Conservation (phyloP, 2,113 vertebrate genomes). For the Galbula dea region DNA sequence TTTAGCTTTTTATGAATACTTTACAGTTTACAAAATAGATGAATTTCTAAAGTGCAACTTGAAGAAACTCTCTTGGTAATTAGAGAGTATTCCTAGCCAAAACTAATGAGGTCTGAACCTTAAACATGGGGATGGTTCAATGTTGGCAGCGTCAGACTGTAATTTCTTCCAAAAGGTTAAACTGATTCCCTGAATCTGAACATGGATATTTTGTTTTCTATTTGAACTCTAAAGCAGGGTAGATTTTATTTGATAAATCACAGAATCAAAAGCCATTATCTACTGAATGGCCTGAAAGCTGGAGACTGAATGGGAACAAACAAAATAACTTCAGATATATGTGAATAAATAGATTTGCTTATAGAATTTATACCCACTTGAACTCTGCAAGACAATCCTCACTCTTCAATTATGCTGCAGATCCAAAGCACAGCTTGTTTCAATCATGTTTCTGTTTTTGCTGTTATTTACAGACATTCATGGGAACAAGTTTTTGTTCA, state of each 20-base stretch:
- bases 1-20: slow-evolving; percentile 73
- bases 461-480: background rate
- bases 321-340: background rate
- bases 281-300: background rate
- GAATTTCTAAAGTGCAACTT: slow-evolving; percentile 67
- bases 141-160: background rate
- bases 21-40: slow-evolving; percentile 59
- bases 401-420: background rate
- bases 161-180: background rate
- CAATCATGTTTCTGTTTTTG: background rate
- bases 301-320: background rate
- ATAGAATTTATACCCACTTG: background rate
- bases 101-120: slow-evolving; percentile 35
- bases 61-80: slow-evolving; percentile 50
- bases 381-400: background rate
- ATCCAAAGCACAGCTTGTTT: background rate
- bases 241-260: background rate
- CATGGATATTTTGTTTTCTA: background rate
- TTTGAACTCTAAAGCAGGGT: background rate
- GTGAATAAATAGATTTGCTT: background rate
- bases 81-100: slow-evolving; percentile 33
- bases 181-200: background rate
- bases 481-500: background rate
- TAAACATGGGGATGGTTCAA: background rate
- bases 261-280: background rate